Base-by-base conservation (phyloP, 1,140 invertebrate species). In the Heliconius melpomene region DNA sequence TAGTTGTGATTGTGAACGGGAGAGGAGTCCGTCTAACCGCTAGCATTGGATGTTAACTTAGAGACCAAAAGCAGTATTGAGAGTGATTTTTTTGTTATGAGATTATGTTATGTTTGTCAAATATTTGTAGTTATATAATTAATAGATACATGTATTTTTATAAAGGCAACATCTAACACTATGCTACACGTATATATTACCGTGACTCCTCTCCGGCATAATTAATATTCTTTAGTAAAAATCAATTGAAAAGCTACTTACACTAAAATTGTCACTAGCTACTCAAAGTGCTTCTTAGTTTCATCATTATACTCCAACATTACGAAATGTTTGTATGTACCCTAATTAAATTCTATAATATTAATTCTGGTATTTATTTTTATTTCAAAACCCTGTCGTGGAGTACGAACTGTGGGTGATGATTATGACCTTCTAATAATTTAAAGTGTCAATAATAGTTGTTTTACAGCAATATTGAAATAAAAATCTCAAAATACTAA, bases 301-400 rank as follows among this genome's bases (percentile, higher is more conserved):
- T 91, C 88, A 89, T 91, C 88, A 93, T 91, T 93, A 93, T 94
- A 93, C 89, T 92, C 90, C 91, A 90, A 91, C 91, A 93, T 93
- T 93, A 93, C 92, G 92, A 92, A 92, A 91, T 91, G 91, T 94
- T 94, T 94, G 91, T 94, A 94, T 93, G 90, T 94, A 94, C 91
- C 91, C 91, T 94, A 93, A 94, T 93, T 94, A 94, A 94, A 94
- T 92, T 93, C 88, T 94, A 94, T 94, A 91, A 93, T 92, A 94
- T 93, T 87, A 84, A 78, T 79, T 74, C 77, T 75, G 32, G 79
- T 81, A 79, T 87, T 86, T 86, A 86, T 84, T 86, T 87, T 87
- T 54, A 72, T 72, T 72, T 72, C 36, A 72, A 72, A 72, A n/a
- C 71, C 71, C 71, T 50, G 50, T 32, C 38, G 60, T 29, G 26